A percentile compares a stretch with the other conserved stretches of the same genome.
Conservation (phyloP, 2,797 vertebrate species). For the Microcaecilia unicolor region DNA sequence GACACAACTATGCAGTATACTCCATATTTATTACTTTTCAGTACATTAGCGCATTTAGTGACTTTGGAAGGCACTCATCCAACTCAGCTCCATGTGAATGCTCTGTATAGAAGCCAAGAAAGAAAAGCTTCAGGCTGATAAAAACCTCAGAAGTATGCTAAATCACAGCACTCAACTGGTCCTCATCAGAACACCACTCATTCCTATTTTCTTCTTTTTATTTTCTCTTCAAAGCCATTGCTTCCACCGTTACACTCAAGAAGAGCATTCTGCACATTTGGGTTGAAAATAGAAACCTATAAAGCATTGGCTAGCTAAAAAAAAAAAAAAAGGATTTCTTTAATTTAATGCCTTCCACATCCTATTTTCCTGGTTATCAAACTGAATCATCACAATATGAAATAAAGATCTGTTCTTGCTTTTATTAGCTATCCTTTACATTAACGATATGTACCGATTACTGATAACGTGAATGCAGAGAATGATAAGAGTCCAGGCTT, state of each 20-base stretch:
- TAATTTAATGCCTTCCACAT: conserved; percentile 15
- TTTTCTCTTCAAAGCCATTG: conserved; percentile 32
- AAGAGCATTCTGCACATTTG: conserved; percentile 42
- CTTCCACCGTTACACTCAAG: conserved; percentile 22
- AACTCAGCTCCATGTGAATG: conserved; percentile 29
- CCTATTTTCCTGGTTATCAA: conserved; percentile 28
- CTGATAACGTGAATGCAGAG: conserved; percentile 22
- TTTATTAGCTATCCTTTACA: conserved; percentile 4
- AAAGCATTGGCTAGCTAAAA: conserved; percentile 23
- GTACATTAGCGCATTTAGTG: conserved; percentile 44
- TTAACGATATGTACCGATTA: conserved; percentile 28
- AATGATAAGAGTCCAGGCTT: conserved; percentile 8
- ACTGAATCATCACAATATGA: conserved; percentile 15
- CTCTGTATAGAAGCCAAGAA: conserved; percentile 32
- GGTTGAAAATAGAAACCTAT: conserved; percentile 25
- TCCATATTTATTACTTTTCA: conserved; percentile 49
- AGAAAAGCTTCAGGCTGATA: conserved; percentile 30
- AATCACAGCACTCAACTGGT: conserved; percentile 34
- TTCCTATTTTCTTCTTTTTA: conserved; percentile 10
- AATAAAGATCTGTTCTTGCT: conserved; percentile 17
- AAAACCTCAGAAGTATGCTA: conserved; percentile 34
- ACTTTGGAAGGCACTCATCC: conserved; percentile 40
- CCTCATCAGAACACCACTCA: conserved; percentile 33
- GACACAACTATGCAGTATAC: conserved; percentile 12
- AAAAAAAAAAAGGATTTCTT: conserved; percentile 8